phyloP scores from a whole-genome alignment of 53 echinoderm and acorn worm species.

The Patiria pectinifera region DNA sequence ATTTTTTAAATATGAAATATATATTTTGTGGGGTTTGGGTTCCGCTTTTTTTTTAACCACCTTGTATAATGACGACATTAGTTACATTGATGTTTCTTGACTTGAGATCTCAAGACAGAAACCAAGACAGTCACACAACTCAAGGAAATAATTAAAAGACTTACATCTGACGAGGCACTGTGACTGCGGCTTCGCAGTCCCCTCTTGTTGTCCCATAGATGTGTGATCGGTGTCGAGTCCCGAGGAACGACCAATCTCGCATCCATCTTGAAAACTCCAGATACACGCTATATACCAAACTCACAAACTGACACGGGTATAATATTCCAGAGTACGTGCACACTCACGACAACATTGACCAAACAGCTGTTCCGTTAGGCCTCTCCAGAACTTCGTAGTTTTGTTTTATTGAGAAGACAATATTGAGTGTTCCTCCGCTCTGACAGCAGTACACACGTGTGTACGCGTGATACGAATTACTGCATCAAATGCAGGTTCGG shows the following conservation, averaged over 20 bases:
- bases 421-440: too few relatives aligned
- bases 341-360: not conserved
- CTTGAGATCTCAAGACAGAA: not conserved
- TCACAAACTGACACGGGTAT: not conserved
- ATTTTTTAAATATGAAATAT: too few relatives aligned
- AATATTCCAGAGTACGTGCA: not conserved
- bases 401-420: too few relatives aligned
- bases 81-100: not conserved
- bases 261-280: slow-evolving; percentile 37
- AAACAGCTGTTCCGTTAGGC: not conserved
- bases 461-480: not conserved
- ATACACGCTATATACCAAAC: not conserved
- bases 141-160: not conserved
- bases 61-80: not conserved
- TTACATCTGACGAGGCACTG: slow-evolving; percentile 62
- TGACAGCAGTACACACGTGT: not conserved
- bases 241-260: slow-evolving; percentile 19
- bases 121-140: not conserved
- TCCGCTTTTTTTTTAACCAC: too few relatives aligned
- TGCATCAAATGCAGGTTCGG: not conserved
- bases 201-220: slow-evolving; percentile 59
- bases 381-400: too few relatives aligned
- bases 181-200: slow-evolving; percentile 46
- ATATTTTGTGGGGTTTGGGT: too few relatives aligned
- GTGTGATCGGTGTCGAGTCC: slow-evolving; percentile 26